These are phyloP conservation scores for Drosophila putrida DNA, from an alignment of 2,888 invertebrate genomes.

Conservation along the genomic window DNA sequence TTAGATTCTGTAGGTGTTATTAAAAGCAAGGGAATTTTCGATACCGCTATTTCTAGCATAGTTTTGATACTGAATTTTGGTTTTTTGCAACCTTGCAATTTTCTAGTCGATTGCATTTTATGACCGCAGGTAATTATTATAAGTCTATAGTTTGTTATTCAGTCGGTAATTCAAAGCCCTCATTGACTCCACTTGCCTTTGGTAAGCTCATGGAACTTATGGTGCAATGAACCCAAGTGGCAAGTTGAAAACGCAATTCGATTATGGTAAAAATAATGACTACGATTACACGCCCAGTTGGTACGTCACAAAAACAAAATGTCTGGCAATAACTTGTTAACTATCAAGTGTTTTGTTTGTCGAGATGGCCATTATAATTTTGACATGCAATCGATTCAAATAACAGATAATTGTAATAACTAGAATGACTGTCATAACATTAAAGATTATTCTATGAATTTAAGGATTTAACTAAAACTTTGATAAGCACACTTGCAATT, in stretches of 20 bases:
- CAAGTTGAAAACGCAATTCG: slow-evolving; percentile 54
- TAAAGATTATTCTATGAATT: slow-evolving; percentile 11
- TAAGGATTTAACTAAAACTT: not conserved
- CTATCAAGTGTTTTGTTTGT: slow-evolving; percentile 15
- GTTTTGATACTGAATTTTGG: slow-evolving; percentile 19
- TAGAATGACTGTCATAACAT: not conserved
- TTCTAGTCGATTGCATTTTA: slow-evolving; percentile 67
- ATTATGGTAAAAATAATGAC: slow-evolving; percentile 44
- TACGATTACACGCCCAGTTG: slow-evolving; percentile 51
- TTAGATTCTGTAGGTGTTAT: not conserved
- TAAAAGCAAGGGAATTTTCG: not conserved
- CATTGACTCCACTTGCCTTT: slow-evolving; percentile 39
- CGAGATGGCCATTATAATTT: slow-evolving; percentile 13
- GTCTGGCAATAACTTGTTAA: slow-evolving; percentile 28
- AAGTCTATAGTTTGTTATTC: slow-evolving; percentile 12
- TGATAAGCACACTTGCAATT: slow-evolving; percentile 4
- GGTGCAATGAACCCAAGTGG: slow-evolving; percentile 59
- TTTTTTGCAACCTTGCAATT: slow-evolving; percentile 70
- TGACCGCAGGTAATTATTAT: slow-evolving; percentile 61
- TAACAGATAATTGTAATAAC: slow-evolving; percentile 9
- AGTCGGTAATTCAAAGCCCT: slow-evolving; percentile 55
- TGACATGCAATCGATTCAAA: slow-evolving; percentile 14
- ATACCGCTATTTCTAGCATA: slow-evolving; percentile 24
- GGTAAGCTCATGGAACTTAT: slow-evolving; percentile 48
- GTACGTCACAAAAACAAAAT: slow-evolving; percentile 36